Evolutionary conservation across 2,113 vertebrate genomes (phyloP).

Genomic region (Cheirogaleus medius): DNA sequence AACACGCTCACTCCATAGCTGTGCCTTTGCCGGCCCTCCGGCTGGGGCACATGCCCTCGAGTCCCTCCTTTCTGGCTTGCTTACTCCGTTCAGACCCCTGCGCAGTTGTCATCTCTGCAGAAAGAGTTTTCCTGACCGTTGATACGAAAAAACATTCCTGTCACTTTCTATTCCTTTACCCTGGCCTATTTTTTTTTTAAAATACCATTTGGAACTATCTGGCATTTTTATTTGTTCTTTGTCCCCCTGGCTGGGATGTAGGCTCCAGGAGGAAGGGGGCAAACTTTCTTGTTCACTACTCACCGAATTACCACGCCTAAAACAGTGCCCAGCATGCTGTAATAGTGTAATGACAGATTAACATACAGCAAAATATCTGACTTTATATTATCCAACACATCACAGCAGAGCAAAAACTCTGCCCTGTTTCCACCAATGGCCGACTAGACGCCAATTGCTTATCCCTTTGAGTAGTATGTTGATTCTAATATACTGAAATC

Average conservation of each 20-base stretch:
- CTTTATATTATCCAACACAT: not conserved
- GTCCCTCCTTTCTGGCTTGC: not conserved
- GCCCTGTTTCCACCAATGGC: not conserved
- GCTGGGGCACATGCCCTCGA: not conserved
- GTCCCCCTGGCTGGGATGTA: too few species aligned
- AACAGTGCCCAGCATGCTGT: not conserved
- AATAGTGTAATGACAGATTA: not conserved
- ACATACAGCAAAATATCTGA: too few species aligned
- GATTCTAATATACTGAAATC: not conserved
- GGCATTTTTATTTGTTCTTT: not conserved
- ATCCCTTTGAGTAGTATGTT: not conserved
- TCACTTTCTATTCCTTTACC: not conserved
- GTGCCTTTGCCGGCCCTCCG: not conserved
- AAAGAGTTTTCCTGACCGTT: not conserved
- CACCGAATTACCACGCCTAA: not conserved
- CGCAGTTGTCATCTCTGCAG: not conserved
- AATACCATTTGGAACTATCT: not conserved
- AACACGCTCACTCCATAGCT: not conserved
- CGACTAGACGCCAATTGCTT: not conserved
- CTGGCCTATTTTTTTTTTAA: not conserved
- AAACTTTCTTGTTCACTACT: not conserved
- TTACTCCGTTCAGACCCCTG: not conserved
- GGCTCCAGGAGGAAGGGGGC: not conserved
- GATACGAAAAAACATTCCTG: not conserved
- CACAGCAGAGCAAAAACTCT: too few species aligned